A percentile compares a stretch with the other conserved stretches of the same genome.
phyloP scores from a whole-genome alignment of 2,888 invertebrate species.

The Willowsia nigromaculata region DNA sequence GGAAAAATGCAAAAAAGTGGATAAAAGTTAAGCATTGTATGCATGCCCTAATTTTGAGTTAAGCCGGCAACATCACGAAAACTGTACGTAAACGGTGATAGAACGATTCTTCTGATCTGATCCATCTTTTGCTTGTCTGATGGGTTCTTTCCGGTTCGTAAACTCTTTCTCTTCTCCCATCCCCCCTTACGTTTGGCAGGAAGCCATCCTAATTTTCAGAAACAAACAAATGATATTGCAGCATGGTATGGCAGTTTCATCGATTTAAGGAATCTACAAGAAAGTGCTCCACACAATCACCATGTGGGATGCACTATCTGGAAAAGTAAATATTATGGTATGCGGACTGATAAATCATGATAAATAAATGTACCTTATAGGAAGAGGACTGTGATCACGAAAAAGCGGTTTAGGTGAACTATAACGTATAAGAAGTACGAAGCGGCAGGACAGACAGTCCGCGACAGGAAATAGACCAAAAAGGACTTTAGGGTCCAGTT shows the following conservation, averaged over 20 bases:
- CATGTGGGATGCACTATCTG: neutral
- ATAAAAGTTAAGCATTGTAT: too few species aligned
- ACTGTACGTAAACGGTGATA: neutral
- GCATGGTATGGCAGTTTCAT: neutral
- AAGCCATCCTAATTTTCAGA: constrained; percentile 33
- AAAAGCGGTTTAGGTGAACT: neutral
- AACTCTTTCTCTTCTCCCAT: neutral
- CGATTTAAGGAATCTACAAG: constrained; percentile 27
- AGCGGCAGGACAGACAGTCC: neutral
- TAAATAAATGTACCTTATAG: neutral
- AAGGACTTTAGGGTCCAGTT: constrained; percentile 1
- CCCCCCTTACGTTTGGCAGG: neutral
- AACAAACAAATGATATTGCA: constrained; percentile 16
- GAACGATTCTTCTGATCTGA: neutral
- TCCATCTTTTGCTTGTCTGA: neutral
- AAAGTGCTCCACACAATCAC: neutral
- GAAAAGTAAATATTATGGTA: neutral
- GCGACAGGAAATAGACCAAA: neutral
- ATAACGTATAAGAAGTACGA: neutral
- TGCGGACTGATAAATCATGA: too few species aligned
- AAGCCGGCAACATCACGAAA: too few species aligned
- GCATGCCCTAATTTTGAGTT: too few species aligned
- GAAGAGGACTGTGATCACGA: neutral
- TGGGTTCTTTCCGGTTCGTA: neutral
- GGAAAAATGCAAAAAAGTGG: neutral